Evolutionary conservation across 2,113 vertebrate genomes (phyloP), one percentile per base, ranked within the genome.

Genomic region (Bombycilla garrulus): DNA sequence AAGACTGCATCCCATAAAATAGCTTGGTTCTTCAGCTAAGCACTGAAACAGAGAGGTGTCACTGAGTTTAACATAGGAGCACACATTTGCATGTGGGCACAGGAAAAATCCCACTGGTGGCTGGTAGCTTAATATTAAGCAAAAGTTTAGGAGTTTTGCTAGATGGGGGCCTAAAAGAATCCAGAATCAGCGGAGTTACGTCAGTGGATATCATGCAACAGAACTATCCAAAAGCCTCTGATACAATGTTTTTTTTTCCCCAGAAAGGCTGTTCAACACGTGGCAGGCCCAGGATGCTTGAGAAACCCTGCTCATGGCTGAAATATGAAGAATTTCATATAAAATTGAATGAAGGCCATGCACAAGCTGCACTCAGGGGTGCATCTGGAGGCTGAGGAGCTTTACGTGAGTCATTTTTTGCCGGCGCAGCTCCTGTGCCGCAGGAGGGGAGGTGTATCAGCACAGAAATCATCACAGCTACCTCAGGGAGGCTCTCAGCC

Each of bases 371-470:
- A 2, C 58, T 45, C 44, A 4, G 51, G 66, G 31, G 15, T 21
- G 24, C 3, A 3, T 53, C 57, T 53, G 81, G 54, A 84, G 38
- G 35, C 15, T 51, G 78, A 76, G 53, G 35, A 76, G 45, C 11
- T 90, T 47, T 7, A 35, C 1, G 0, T 23, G 61, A 83, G n/a
- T 12, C 4, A 20, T 9, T 74, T 91, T 81, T 21, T 67, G 78
- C 65, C 9, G 12, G 45, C 2, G 2, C 4, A 14, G 83, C n/a
- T 90, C 61, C 66, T 0, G 2, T 79, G 65, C 78, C 7, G 5
- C 93, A 67, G 87, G 38, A 91, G 48, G 73, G 93, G 74, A 60
- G 90, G 78, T 81, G 80, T 81, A 91, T 94, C 91, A 76, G 92
- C 66, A 20, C 48, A 31, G 73, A 94, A 73, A 96, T 90, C 93